Evolutionary conservation across 53 echinoderm and acorn worm genomes (phyloP).

Genomic region (Luidia sarsii): DNA sequence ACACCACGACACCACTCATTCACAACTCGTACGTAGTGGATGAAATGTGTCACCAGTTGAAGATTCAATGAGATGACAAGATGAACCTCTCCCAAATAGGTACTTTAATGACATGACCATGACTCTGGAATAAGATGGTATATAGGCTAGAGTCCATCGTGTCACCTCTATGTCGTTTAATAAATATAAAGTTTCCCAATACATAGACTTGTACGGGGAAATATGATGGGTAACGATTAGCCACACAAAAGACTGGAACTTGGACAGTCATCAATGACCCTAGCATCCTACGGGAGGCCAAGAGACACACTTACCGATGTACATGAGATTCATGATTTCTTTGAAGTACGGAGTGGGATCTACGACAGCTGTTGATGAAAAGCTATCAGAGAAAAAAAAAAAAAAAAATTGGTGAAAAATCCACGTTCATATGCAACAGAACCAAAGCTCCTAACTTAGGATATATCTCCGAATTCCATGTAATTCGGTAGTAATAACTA

Average conservation of each 20-base stretch:
- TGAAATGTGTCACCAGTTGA: neutral
- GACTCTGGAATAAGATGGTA: too few relatives aligned
- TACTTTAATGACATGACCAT: too few relatives aligned
- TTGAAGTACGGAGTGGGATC: slow-evolving; percentile 29
- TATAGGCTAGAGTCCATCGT: too few relatives aligned
- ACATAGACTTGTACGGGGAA: neutral
- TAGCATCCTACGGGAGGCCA: neutral
- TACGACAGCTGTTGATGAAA: too few relatives aligned
- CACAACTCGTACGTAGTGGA: neutral
- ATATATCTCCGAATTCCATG: too few relatives aligned
- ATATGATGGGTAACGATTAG: neutral
- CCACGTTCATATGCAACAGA: too few relatives aligned
- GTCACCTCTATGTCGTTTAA: too few relatives aligned
- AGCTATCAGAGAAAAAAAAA: too few relatives aligned
- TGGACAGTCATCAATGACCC: neutral
- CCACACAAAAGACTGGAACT: neutral
- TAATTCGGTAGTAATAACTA: too few relatives aligned
- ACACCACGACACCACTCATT: neutral
- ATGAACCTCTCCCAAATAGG: neutral
- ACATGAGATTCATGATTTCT: slow-evolving; percentile 73
- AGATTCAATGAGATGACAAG: neutral
- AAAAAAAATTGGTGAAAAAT: too few relatives aligned
- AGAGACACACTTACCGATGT: slow-evolving; percentile 89
- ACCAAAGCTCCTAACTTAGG: too few relatives aligned
- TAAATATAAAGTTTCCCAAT: too few relatives aligned